Percentiles rank a stretch among this genome's conserved stretches.
Evolutionary conservation across 2,888 invertebrate species (phyloP).

Genomic region (Drosophila barbarae): DNA sequence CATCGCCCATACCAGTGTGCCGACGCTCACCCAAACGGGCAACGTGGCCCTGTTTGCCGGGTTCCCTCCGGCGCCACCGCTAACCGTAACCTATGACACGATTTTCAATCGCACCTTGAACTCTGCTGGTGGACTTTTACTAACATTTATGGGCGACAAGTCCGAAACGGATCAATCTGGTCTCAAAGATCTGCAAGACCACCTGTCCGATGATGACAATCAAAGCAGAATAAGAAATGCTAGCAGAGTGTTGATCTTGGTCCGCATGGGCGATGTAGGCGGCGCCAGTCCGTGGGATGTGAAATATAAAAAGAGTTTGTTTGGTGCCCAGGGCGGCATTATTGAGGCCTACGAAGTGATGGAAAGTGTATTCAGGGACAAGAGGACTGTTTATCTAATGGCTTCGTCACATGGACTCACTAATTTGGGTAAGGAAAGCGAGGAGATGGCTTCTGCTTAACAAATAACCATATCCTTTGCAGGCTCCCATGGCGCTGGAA

Average conservation of each 20-base stretch:
- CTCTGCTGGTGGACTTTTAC: neutral
- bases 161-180: too few relatives aligned
- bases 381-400: slow-evolving; percentile 91
- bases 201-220: neutral
- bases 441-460: neutral
- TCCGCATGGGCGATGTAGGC: slow-evolving; percentile 95
- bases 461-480: neutral
- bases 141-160: neutral
- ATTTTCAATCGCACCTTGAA: slow-evolving; percentile 90
- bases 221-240: slow-evolving; percentile 2
- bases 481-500: slow-evolving; percentile 96
- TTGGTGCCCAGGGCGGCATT: slow-evolving; percentile 88
- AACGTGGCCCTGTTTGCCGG: slow-evolving; percentile 95
- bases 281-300: slow-evolving; percentile 92
- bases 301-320: slow-evolving; percentile 88
- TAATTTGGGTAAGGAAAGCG: slow-evolving; percentile 86
- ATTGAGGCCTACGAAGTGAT: slow-evolving; percentile 84
- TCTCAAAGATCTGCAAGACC: neutral
- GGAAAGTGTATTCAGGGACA: slow-evolving; percentile 87
- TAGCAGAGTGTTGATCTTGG: slow-evolving; percentile 84
- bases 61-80: slow-evolving; percentile 98
- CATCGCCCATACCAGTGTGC: slow-evolving; percentile 92
- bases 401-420: slow-evolving; percentile 99
- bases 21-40: slow-evolving; percentile 97
- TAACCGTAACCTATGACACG: slow-evolving; percentile 95